Percentiles rank a stretch among this genome's conserved stretches.
Evolutionary conservation across 2,888 invertebrate species (phyloP).

Genomic region (Diarsia mendica): DNA sequence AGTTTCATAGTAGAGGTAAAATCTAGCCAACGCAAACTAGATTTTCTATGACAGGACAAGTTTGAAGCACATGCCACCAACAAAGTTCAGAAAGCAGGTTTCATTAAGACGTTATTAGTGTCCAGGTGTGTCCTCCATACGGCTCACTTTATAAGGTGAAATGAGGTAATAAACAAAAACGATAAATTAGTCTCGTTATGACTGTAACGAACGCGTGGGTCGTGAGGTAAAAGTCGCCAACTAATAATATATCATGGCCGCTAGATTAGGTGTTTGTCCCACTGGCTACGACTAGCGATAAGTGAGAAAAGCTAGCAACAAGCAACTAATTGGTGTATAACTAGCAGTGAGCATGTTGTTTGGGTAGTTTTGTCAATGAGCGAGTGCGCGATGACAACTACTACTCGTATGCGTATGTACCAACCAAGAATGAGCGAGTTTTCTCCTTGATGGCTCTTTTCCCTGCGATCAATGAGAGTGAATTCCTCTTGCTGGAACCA

Average conservation of each 20-base stretch:
- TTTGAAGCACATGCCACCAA: conserved; percentile 32
- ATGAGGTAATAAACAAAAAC: conserved; percentile 64
- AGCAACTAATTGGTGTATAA: not conserved
- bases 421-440: not conserved
- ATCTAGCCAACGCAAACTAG: conserved; percentile 10
- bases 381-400: not conserved
- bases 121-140: conserved; percentile 52
- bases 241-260: conserved; percentile 81
- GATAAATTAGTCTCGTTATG: conserved; percentile 85
- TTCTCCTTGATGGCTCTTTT: not conserved
- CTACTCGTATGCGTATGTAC: not conserved
- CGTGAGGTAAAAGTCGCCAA: conserved; percentile 78
- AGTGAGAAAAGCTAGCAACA: not conserved
- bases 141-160: conserved; percentile 53
- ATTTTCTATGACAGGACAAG: conserved; percentile 12
- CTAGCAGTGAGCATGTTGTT: not conserved
- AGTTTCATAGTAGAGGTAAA: conserved; percentile 4
- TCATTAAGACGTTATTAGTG: conserved; percentile 60
- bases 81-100: conserved; percentile 48
- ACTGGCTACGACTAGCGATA: not conserved
- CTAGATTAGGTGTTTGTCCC: conserved; percentile 73
- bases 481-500: no score
- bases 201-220: conserved; percentile 80
- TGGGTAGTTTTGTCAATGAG: not conserved
- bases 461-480: not conserved